Evolutionary conservation across 1,140 invertebrate species (phyloP), one percentile per base, ranked within the genome.

Genomic region (Lepidurus couesii): DNA sequence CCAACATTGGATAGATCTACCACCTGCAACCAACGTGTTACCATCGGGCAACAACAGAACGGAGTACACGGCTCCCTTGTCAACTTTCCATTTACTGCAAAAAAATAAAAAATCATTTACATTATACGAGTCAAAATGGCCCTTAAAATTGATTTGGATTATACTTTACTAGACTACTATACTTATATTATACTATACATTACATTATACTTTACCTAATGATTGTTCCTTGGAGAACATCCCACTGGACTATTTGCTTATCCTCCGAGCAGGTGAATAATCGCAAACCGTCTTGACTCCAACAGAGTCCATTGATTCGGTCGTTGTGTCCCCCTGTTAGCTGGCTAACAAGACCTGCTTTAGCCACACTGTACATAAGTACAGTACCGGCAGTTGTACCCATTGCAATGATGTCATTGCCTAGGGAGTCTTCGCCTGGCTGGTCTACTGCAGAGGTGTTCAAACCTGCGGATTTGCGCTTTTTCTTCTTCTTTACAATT

Each of bases 1-100:
- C 89, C 90, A 92, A 81, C 91, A 85, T 83, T 90, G 91, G 1
- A 93, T 88, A 77, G 86, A 85, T 80, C 88, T 88, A 34, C 89
- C 87, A 9, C 90, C 91, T n/a, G 90, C 88, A 7, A 92, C 82
- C 13, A 93, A 78, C 44, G 86, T 86, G n/a, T 87, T 87, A 26
- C 87, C 89, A 73, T 90, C 88, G 43, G 88, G 86, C 75, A 92
- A 84, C 80, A 90, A 87, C 79, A 89, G 87, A 43, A 93, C 88
- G 42, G 90, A 89, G 80, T 89, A 89, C 1, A 92, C 86, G 83
- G 87, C 90, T 26, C 88, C 87, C 79, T 89, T 90, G 1, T 89
- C 90, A 47, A 87, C 87, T 84, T 90, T 90, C 90, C 91, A 92
- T 86, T 89, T 82, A 86, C 87, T 81, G 85, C 81, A 79, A 89